phyloP scores from a whole-genome alignment of 2,113 vertebrate genomes.

The Promerops cafer region DNA sequence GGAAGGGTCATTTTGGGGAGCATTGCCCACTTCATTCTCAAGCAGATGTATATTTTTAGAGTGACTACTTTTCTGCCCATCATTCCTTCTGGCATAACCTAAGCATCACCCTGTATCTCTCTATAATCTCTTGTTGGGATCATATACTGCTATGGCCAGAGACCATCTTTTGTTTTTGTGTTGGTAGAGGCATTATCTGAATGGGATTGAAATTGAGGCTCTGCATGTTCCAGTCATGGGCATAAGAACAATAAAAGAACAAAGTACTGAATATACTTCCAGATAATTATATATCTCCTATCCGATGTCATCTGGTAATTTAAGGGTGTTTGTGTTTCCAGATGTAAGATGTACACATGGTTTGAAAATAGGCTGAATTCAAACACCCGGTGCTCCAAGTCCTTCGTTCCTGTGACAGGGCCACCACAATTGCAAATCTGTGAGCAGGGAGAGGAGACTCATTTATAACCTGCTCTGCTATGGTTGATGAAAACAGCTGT shows the following conservation, averaged over 20 bases:
- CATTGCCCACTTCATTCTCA: neutral
- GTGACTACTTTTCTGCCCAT: neutral
- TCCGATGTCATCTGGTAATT: neutral
- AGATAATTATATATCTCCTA: neutral
- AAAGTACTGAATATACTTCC: neutral
- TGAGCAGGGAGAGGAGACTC: neutral
- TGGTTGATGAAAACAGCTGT: neutral
- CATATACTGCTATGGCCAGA: neutral
- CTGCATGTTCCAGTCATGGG: neutral
- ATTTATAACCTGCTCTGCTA: neutral
- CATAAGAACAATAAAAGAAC: slow-evolving; percentile 22
- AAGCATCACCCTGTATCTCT: neutral
- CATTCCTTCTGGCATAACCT: neutral
- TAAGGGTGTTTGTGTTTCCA: slow-evolving; percentile 15
- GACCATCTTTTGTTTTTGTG: neutral
- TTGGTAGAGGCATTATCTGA: neutral
- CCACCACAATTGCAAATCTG: slow-evolving; percentile 1
- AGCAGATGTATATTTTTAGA: neutral
- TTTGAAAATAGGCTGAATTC: slow-evolving; percentile 34
- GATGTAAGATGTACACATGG: neutral
- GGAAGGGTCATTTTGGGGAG: neutral
- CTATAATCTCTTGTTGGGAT: neutral
- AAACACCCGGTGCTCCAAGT: neutral
- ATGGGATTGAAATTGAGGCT: slow-evolving; percentile 9
- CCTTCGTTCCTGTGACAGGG: slow-evolving; percentile 6